These are phyloP conservation scores for Istiophorus platypterus DNA, from an alignment of 2,113 vertebrate species.

Conservation along the genomic window DNA sequence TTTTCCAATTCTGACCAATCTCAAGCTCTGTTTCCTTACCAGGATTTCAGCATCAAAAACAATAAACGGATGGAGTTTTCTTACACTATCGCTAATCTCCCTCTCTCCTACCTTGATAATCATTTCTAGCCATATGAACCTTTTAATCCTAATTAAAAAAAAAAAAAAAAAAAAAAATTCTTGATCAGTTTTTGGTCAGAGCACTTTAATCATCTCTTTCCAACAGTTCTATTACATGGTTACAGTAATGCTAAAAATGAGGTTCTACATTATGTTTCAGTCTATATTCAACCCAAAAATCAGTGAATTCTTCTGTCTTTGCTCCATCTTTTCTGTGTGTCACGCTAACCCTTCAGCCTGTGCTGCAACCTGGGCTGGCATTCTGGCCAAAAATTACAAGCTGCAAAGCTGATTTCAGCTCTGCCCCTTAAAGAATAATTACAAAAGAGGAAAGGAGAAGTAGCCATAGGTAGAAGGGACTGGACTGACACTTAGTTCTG, in stretches of 20 bases:
- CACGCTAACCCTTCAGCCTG: conserved; percentile 50
- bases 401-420: conserved; percentile 43
- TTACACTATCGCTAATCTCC: background rate
- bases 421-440: conserved; percentile 72
- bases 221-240: conserved; percentile 5
- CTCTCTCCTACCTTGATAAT: conserved; percentile 7
- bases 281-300: background rate
- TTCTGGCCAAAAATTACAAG: conserved; percentile 37
- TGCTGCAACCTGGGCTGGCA: conserved; percentile 20
- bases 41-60: conserved; percentile 24
- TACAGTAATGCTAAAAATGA: background rate
- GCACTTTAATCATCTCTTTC: conserved; percentile 2
- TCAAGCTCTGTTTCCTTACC: background rate
- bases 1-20: conserved; percentile 41
- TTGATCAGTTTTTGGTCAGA: background rate
- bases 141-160: too few relatives aligned
- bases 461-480: conserved; percentile 43
- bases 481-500: conserved; percentile 43
- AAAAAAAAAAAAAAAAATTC: too few relatives aligned
- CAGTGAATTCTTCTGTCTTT: background rate
- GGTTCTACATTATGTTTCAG: background rate
- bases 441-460: conserved; percentile 56
- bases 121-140: background rate
- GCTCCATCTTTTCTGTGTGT: conserved; percentile 29
- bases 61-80: conserved; percentile 26